Evolutionary conservation across 2,888 invertebrate species (phyloP).

Genomic region (Xestia rhomboidea): DNA sequence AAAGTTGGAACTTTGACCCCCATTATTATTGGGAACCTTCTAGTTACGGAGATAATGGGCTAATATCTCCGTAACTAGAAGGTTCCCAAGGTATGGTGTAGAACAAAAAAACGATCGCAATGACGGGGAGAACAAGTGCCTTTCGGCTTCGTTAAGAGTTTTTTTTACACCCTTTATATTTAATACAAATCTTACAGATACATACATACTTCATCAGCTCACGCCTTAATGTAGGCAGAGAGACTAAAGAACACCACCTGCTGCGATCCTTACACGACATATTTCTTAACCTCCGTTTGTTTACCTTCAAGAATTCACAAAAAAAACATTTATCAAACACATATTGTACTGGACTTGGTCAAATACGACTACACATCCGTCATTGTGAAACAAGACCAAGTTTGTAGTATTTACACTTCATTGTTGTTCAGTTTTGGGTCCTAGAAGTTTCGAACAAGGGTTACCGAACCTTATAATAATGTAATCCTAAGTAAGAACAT

Average conservation of each 20-base stretch:
- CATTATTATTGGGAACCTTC: too few relatives aligned
- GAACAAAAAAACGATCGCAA: too few relatives aligned
- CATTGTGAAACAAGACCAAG: neutral
- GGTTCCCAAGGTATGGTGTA: too few relatives aligned
- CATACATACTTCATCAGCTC: too few relatives aligned
- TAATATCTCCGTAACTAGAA: too few relatives aligned
- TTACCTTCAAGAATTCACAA: neutral
- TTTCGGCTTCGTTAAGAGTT: too few relatives aligned
- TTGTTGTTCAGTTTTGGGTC: neutral
- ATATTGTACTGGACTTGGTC: neutral
- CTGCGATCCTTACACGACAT: neutral
- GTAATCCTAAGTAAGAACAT: conserved; percentile 13
- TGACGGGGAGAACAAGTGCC: too few relatives aligned
- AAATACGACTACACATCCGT: neutral
- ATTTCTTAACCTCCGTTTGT: neutral
- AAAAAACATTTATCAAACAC: neutral
- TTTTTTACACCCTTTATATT: too few relatives aligned
- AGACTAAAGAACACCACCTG: neutral
- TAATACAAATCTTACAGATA: too few relatives aligned
- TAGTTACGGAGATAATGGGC: too few relatives aligned
- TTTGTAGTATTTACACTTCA: conserved; percentile 17
- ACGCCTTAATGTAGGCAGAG: too few relatives aligned
- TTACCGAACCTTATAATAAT: conserved; percentile 13
- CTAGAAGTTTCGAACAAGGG: conserved; percentile 5
- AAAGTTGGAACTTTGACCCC: too few relatives aligned